phyloP scores from a whole-genome alignment of 2,113 vertebrate species.

The Phoenicopterus ruber region DNA sequence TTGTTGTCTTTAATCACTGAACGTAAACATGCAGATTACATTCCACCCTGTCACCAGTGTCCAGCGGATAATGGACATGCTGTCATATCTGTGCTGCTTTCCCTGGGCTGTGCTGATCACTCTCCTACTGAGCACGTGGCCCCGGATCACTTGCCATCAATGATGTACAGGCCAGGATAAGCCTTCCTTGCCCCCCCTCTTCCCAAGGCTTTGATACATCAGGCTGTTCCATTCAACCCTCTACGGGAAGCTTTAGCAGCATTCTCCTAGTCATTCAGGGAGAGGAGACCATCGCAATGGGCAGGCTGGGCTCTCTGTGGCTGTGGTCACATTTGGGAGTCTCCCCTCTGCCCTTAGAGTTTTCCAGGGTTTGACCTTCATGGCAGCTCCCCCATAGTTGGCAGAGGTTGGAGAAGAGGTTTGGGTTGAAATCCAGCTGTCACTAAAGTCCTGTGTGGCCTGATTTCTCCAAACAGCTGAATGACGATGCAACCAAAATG shows the following conservation, averaged over 20 bases:
- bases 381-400: neutral
- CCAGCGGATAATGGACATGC: neutral
- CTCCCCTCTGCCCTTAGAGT: neutral
- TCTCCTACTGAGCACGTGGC: neutral
- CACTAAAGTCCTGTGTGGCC: neutral
- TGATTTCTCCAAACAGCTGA: neutral
- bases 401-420: neutral
- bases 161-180: neutral
- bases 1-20: slow-evolving; percentile 24
- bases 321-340: neutral
- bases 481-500: neutral
- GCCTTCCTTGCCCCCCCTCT: neutral
- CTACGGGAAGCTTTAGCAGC: neutral
- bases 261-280: neutral
- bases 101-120: neutral
- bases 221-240: neutral
- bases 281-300: neutral
- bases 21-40: neutral
- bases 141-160: neutral
- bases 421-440: neutral
- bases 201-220: neutral
- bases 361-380: neutral
- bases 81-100: neutral
- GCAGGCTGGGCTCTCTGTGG: neutral
- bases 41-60: neutral